A percentile compares a stretch with the other conserved stretches of the same genome.
Conservation (phyloP, 2,797 vertebrate species). For the Halcyon smyrnensis region DNA sequence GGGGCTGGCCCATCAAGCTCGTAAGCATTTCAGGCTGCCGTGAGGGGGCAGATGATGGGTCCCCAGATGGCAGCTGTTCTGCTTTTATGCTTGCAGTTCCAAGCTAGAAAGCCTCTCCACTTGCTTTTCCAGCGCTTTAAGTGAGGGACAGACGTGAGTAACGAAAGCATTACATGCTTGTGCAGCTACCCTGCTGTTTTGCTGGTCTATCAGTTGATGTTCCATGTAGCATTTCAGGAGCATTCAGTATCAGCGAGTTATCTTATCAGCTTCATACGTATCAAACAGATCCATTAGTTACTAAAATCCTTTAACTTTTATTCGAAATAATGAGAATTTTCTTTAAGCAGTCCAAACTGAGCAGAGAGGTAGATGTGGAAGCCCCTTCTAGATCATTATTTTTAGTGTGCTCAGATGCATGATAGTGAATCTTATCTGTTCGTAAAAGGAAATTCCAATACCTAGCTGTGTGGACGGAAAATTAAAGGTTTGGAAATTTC, state of each 20-base stretch:
- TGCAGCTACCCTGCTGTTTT: neutral
- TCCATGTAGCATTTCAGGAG: neutral
- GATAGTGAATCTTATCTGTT: neutral
- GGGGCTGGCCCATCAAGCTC: neutral
- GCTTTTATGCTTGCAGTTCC: neutral
- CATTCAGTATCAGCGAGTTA: neutral
- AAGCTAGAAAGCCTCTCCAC: neutral
- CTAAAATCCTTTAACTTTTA: neutral
- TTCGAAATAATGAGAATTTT: neutral
- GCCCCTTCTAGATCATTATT: neutral
- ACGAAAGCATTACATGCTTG: fast-evolving
- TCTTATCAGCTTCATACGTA: neutral
- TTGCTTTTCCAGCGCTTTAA: neutral
- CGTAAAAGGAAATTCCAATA: neutral
- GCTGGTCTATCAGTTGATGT: neutral
- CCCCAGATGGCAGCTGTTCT: neutral
- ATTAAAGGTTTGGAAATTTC: neutral
- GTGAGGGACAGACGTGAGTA: neutral
- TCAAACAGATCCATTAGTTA: neutral
- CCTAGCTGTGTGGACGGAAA: neutral
- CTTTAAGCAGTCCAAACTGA: neutral
- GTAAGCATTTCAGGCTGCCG: neutral
- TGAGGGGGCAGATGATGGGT: neutral
- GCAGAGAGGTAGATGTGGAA: neutral
- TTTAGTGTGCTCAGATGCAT: neutral